These are phyloP conservation scores for Ascaphus truei DNA, from an alignment of 2,113 vertebrate genomes.

Conservation along the genomic window DNA sequence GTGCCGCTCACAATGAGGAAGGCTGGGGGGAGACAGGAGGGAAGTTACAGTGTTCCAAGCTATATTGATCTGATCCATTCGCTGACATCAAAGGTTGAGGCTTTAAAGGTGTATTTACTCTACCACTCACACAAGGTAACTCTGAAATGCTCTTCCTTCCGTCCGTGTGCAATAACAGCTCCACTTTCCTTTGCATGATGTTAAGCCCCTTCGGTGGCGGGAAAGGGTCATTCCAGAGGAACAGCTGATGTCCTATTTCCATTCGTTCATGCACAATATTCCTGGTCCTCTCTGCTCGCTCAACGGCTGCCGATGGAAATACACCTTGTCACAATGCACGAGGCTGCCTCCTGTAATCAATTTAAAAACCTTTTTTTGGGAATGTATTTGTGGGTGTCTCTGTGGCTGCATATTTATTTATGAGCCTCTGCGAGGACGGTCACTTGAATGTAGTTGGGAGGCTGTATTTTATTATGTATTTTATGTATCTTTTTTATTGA, in stretches of 20 bases:
- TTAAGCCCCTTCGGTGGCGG: not conserved
- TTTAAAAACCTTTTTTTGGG: constrained; percentile 51
- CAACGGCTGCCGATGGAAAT: constrained; percentile 9
- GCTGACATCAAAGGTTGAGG: constrained; percentile 26
- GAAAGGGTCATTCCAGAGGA: too few species aligned
- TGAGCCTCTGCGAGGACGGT: constrained; percentile 42
- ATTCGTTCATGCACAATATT: not conserved
- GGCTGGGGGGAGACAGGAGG: too few species aligned
- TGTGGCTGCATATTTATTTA: constrained; percentile 51
- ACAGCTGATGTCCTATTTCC: too few species aligned
- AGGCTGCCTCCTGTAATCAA: constrained; percentile 49
- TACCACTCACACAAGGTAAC: not conserved
- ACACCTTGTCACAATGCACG: constrained; percentile 41
- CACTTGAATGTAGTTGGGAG: constrained; percentile 51
- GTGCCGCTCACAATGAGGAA: too few species aligned
- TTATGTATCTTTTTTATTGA: constrained; percentile 53
- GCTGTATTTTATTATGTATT: constrained; percentile 44
- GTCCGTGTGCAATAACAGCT: not conserved
- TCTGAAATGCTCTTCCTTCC: constrained; percentile 3
- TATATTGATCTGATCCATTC: constrained; percentile 16
- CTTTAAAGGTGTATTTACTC: constrained; percentile 17
- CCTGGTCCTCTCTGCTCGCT: not conserved
- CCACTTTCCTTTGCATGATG: not conserved
- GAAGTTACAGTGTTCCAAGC: not conserved
- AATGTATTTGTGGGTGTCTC: constrained; percentile 48